phyloP scores from a whole-genome alignment of 1,140 invertebrate genomes.

The Doryteuthis pealeii region DNA sequence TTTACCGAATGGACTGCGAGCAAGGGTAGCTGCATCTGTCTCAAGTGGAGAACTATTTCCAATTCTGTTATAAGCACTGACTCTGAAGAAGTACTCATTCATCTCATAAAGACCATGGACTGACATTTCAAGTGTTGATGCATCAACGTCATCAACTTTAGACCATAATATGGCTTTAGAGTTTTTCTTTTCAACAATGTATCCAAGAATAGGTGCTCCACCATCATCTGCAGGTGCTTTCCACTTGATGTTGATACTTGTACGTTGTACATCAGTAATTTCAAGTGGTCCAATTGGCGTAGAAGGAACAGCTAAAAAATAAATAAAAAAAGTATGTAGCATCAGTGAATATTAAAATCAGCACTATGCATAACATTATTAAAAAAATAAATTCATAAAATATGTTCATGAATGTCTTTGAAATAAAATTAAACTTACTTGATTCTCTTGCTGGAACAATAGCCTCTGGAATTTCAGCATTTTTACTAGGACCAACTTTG shows the following conservation, averaged over 20 bases:
- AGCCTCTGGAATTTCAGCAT: constrained; percentile 78
- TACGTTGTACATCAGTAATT: constrained; percentile 51
- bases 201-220: constrained; percentile 47
- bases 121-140: constrained; percentile 25
- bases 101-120: constrained; percentile 89
- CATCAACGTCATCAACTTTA: constrained; percentile 30
- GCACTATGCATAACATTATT: too few species aligned
- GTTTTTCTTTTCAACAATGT: constrained; percentile 54
- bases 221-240: constrained; percentile 72
- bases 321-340: neutral
- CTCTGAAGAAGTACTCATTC: constrained; percentile 92
- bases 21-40: constrained; percentile 60
- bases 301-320: constrained; percentile 64
- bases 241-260: constrained; percentile 82
- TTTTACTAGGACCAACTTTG: constrained; percentile 91
- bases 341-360: too few species aligned
- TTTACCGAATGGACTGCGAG: constrained; percentile 90
- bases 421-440: constrained; percentile 66
- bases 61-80: constrained; percentile 58
- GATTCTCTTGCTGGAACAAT: constrained; percentile 60
- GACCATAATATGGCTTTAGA: constrained; percentile 36
- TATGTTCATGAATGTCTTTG: too few species aligned
- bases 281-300: constrained; percentile 91
- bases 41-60: constrained; percentile 71
- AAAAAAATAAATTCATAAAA: too few species aligned